Conservation (phyloP, 2,888 invertebrate species). For the Thereva unica region DNA sequence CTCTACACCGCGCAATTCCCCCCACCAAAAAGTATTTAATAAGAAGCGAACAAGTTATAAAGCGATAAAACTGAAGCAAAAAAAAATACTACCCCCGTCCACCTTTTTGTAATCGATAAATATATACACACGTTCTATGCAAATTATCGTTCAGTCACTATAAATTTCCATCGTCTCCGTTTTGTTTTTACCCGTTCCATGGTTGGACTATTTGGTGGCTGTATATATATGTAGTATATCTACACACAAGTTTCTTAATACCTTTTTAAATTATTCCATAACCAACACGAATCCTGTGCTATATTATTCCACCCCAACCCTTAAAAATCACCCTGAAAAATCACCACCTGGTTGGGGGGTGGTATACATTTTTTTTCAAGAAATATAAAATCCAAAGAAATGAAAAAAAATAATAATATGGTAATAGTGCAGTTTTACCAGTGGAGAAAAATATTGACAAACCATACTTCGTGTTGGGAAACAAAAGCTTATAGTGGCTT, state of each 20-base stretch:
- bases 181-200: slow-evolving; percentile 22
- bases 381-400: no score
- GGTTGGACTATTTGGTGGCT: no score
- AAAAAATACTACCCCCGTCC: no score
- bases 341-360: no score
- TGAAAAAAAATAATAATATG: background rate
- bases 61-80: no score
- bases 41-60: no score
- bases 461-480: slow-evolving; percentile 27
- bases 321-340: slow-evolving; percentile 10
- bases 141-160: slow-evolving; percentile 31
- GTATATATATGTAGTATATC: slow-evolving; percentile 1
- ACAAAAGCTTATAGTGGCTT: slow-evolving; percentile 10
- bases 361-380: no score
- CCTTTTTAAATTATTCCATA: slow-evolving; percentile 33
- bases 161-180: slow-evolving; percentile 32
- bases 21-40: no score
- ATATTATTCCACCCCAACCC: slow-evolving; percentile 6
- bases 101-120: slow-evolving; percentile 29
- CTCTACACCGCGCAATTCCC: no score
- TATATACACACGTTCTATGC: slow-evolving; percentile 16
- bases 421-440: slow-evolving; percentile 27
- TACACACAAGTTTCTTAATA: background rate
- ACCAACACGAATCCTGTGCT: slow-evolving; percentile 17
- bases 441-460: slow-evolving; percentile 27